Percentiles rank a stretch among this genome's conserved stretches.
Conservation (phyloP, 1,140 invertebrate genomes). For the Eriosoma lanigerum region DNA sequence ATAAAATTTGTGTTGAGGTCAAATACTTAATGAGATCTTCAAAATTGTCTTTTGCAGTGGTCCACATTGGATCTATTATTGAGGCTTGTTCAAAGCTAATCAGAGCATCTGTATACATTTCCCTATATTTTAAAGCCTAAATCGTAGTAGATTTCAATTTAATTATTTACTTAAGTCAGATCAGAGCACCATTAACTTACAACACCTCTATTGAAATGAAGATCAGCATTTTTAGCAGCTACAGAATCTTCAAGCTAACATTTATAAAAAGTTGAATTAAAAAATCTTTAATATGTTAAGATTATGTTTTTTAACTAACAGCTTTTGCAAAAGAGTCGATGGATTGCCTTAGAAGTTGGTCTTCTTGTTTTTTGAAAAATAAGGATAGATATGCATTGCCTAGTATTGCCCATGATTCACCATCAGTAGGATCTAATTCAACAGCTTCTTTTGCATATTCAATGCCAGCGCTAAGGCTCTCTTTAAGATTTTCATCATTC, state of each 20-base stretch:
- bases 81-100: slow-evolving; percentile 69
- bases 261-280: slow-evolving; percentile 33
- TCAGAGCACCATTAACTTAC: slow-evolving; percentile 62
- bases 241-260: slow-evolving; percentile 63
- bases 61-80: slow-evolving; percentile 75
- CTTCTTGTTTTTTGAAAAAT: slow-evolving; percentile 78
- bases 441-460: slow-evolving; percentile 82
- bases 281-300: background rate
- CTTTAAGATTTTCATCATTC: slow-evolving; percentile 63
- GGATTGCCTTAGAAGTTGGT: slow-evolving; percentile 70
- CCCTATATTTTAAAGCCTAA: slow-evolving; percentile 69
- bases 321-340: slow-evolving; percentile 82
- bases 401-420: slow-evolving; percentile 80
- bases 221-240: slow-evolving; percentile 73
- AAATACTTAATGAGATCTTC: slow-evolving; percentile 69
- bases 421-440: slow-evolving; percentile 77
- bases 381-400: slow-evolving; percentile 83
- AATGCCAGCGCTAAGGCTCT: slow-evolving; percentile 72
- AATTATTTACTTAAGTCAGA: background rate
- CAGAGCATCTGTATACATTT: slow-evolving; percentile 72
- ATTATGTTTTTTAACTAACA: slow-evolving; percentile 60
- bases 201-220: slow-evolving; percentile 83
- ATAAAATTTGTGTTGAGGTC: slow-evolving; percentile 66
- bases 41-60: slow-evolving; percentile 65
- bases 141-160: background rate